These are phyloP conservation scores for Strix aluco DNA, from an alignment of 2,113 vertebrate species.

Conservation along the genomic window DNA sequence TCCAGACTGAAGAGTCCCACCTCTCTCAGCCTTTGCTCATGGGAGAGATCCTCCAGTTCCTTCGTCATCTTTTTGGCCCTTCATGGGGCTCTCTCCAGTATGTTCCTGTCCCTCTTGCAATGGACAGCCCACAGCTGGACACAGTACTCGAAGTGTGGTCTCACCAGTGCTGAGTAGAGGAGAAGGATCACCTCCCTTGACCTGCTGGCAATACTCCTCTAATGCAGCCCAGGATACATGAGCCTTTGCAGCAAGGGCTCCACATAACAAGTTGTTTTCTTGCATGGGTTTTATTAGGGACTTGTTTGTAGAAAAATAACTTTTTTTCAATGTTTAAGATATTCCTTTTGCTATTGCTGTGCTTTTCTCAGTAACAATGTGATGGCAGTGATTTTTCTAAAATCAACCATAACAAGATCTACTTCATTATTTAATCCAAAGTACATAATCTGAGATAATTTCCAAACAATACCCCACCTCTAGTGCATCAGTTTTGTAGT, in stretches of 20 bases:
- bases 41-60: background rate
- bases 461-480: background rate
- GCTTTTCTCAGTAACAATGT: background rate
- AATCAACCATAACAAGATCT: background rate
- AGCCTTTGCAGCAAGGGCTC: background rate
- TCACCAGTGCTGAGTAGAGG: background rate
- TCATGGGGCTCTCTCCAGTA: background rate
- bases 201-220: background rate
- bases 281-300: background rate
- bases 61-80: background rate
- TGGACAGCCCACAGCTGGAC: background rate
- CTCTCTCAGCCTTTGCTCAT: background rate
- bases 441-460: background rate
- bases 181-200: background rate
- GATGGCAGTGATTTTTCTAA: background rate
- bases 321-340: background rate
- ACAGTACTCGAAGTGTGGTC: background rate
- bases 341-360: background rate
- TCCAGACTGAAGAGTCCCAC: background rate
- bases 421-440: background rate
- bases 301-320: background rate
- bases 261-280: background rate
- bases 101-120: background rate
- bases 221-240: background rate
- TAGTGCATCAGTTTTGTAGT: background rate